Percentiles rank a stretch among this genome's conserved stretches.
Evolutionary conservation across 2,888 invertebrate genomes (phyloP).

Genomic region (Lepidochitona cinerea): DNA sequence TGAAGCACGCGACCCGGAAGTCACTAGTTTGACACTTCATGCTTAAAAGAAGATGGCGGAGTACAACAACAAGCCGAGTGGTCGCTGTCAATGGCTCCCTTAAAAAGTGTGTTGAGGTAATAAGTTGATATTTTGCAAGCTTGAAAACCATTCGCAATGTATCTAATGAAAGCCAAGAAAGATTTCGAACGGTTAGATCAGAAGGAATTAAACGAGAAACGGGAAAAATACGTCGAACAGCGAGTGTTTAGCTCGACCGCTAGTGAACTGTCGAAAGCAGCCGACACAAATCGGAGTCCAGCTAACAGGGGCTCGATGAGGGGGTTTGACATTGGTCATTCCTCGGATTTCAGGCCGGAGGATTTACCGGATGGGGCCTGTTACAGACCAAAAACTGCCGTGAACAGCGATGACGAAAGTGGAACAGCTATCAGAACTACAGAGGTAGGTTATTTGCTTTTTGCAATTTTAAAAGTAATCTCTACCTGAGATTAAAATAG

Average conservation of each 20-base stretch:
- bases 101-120: neutral
- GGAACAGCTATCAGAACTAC: slow-evolving; percentile 46
- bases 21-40: neutral
- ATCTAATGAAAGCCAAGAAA: slow-evolving; percentile 48
- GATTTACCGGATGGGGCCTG: slow-evolving; percentile 57
- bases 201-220: slow-evolving; percentile 46
- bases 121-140: neutral
- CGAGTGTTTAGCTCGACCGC: slow-evolving; percentile 19
- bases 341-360: slow-evolving; percentile 33
- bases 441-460: no score
- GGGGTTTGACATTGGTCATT: neutral
- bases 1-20: slow-evolving; percentile 2
- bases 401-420: slow-evolving; percentile 27
- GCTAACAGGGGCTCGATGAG: neutral
- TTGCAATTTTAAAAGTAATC: neutral
- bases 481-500: no score
- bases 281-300: slow-evolving; percentile 7
- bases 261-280: slow-evolving; percentile 16
- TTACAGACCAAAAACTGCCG: slow-evolving; percentile 47
- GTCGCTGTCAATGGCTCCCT: neutral
- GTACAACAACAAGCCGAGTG: neutral
- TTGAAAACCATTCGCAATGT: slow-evolving; percentile 36
- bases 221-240: slow-evolving; percentile 37
- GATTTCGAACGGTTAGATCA: slow-evolving; percentile 43
- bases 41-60: neutral